Evolutionary conservation across 2,888 invertebrate genomes (phyloP).

Genomic region (Cheilosia impressa): DNA sequence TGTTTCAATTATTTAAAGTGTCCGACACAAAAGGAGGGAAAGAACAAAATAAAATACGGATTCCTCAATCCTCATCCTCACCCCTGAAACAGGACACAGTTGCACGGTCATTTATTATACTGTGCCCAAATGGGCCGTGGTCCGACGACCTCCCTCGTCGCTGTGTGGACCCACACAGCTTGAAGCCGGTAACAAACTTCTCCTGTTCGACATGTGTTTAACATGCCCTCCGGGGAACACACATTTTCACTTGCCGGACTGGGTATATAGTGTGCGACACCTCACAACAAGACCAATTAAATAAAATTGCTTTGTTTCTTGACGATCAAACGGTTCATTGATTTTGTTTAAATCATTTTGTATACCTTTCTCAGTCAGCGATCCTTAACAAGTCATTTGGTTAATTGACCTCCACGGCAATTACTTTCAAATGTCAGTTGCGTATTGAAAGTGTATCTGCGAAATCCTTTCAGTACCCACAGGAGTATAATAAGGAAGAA

Average conservation of each 20-base stretch:
- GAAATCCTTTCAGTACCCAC: conserved; percentile 3
- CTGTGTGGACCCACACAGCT: conserved; percentile 57
- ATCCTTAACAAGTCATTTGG: conserved; percentile 18
- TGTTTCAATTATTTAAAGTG: conserved; percentile 69
- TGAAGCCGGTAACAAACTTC: conserved; percentile 51
- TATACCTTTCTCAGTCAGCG: neutral
- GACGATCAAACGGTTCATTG: conserved; percentile 60
- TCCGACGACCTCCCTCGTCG: conserved; percentile 58
- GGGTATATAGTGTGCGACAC: conserved; percentile 43
- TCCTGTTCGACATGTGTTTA: conserved; percentile 64
- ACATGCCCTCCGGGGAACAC: conserved; percentile 64
- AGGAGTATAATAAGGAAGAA: neutral
- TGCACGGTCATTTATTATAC: conserved; percentile 62
- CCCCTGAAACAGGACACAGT: conserved; percentile 69
- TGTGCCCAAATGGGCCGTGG: conserved; percentile 53
- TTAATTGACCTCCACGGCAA: conserved; percentile 28
- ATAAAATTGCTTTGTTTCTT: conserved; percentile 42
- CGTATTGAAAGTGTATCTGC: neutral
- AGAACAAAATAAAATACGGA: conserved; percentile 22
- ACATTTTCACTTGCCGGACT: conserved; percentile 53
- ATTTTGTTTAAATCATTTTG: conserved; percentile 38
- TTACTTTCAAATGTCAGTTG: conserved; percentile 5
- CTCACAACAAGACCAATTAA: conserved; percentile 53
- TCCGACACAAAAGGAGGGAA: conserved; percentile 38
- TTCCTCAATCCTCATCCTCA: neutral